Base-by-base conservation (phyloP, 2,113 vertebrate genomes). In the Carassius auratus region DNA sequence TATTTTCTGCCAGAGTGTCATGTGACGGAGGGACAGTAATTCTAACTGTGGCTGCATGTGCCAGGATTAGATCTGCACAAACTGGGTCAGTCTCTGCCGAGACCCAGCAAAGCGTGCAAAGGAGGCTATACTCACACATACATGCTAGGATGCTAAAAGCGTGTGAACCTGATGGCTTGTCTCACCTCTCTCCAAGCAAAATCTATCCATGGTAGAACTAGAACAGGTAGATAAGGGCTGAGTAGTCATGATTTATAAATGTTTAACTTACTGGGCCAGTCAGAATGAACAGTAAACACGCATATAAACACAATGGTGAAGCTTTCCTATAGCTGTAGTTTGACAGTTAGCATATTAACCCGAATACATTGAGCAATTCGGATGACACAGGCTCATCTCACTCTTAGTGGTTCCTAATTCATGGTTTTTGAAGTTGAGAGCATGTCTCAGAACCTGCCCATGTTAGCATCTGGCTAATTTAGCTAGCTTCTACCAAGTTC, bases 61-160 rank as follows among this genome's bases (percentile, higher is more conserved):
- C 71, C 86, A 83, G 80, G 79, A 87, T 87, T 89, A 89, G 84
- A 75, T 57, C 64, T 30, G 26, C 79, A 59, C 26, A 61, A 89
- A 89, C 57, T 89, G 85, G 85, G 87, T 88, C 80, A 90, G 57
- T 57, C 83, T 78, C 71, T n/a, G 64, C 33, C 1, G 55, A 83
- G 69, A 86, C 33, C 38, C 68, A 86, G 38, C 48, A 61, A 68
- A n/a, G 23, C 50, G 23, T 57, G 61, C 48, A 61, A 55, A 52
- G 50, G 59, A 23, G 48, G 61, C 71, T 55, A 77, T 68, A 77
- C 73, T 68, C 82, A 55, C 78, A 84, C 66, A 77, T 62, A 38
- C 71, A 62, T 33, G 23, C 42, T 52, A n/a, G 57, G 19, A 75
- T 4, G 48, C 38, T 45, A 62, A 33, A 23, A 23, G n/a, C 45